These are phyloP conservation scores for Heliconius congener DNA, from an alignment of 1,140 invertebrate species.

Conservation along the genomic window DNA sequence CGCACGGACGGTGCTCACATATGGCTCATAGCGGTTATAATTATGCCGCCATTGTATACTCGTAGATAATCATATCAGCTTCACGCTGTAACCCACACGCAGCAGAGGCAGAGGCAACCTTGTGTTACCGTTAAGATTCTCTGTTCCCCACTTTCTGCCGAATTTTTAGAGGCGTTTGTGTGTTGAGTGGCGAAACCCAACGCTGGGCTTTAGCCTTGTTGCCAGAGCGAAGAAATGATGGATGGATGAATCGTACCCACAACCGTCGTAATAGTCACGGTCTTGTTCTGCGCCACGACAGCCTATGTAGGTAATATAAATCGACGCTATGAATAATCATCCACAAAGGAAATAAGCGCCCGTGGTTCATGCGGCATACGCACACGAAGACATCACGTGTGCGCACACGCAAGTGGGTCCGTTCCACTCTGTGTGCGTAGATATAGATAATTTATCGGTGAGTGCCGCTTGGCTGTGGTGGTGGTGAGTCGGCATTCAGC, in stretches of 20 bases:
- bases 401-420: slow-evolving; percentile 33
- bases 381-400: slow-evolving; percentile 32
- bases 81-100: too few relatives aligned
- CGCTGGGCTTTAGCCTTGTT: too few relatives aligned
- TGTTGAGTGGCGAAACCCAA: too few relatives aligned
- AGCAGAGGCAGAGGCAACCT: too few relatives aligned
- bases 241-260: too few relatives aligned
- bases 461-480: slow-evolving; percentile 47
- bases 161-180: too few relatives aligned
- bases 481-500: slow-evolving; percentile 39
- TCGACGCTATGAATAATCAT: slow-evolving; percentile 45
- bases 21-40: slow-evolving; percentile 9
- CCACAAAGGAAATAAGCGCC: slow-evolving; percentile 47
- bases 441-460: slow-evolving; percentile 72
- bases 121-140: too few relatives aligned
- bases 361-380: slow-evolving; percentile 35
- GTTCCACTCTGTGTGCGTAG: slow-evolving; percentile 53
- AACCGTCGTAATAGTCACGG: too few relatives aligned
- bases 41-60: slow-evolving; percentile 15
- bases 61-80: too few relatives aligned
- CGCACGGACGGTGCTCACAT: neutral
- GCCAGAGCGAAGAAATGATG: too few relatives aligned
- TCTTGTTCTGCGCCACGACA: too few relatives aligned
- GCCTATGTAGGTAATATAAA: slow-evolving; percentile 23
- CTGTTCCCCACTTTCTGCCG: too few relatives aligned